These are phyloP conservation scores for Equus przewalskii DNA, from an alignment of 2,113 vertebrate species.

Conservation along the genomic window DNA sequence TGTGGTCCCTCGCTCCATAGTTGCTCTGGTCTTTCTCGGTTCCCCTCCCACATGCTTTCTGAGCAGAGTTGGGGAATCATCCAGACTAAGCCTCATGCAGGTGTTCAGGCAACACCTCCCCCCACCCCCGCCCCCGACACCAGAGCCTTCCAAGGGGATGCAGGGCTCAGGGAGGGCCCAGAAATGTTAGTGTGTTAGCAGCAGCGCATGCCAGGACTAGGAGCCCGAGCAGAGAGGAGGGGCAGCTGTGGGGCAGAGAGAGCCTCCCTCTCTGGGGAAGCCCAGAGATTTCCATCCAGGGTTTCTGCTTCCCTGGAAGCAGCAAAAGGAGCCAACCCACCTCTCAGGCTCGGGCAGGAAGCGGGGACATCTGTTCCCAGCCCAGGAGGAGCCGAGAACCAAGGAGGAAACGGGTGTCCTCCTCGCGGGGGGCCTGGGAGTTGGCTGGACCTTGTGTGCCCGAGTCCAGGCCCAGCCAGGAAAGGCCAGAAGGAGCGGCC, in stretches of 20 bases:
- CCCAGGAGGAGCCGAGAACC: background rate
- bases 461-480: background rate
- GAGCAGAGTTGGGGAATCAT: background rate
- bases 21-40: background rate
- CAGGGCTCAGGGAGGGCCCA: background rate
- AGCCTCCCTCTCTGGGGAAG: constrained; percentile 61
- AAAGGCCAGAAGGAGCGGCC: background rate
- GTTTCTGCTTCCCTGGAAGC: constrained; percentile 55
- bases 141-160: background rate
- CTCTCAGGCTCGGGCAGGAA: constrained; percentile 51
- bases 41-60: background rate
- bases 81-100: background rate
- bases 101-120: background rate
- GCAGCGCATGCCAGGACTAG: background rate
- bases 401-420: constrained; percentile 45
- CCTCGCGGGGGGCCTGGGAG: background rate
- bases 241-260: background rate
- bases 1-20: background rate
- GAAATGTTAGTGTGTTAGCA: background rate
- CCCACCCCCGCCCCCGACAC: too few species aligned
- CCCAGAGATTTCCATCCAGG: constrained; percentile 65
- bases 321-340: constrained; percentile 17
- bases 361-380: constrained; percentile 71
- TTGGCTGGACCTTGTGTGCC: background rate
- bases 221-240: background rate